Percentiles rank a stretch among this genome's conserved stretches.
phyloP scores from a whole-genome alignment of 2,113 vertebrate genomes.

The Mungos mungo region DNA sequence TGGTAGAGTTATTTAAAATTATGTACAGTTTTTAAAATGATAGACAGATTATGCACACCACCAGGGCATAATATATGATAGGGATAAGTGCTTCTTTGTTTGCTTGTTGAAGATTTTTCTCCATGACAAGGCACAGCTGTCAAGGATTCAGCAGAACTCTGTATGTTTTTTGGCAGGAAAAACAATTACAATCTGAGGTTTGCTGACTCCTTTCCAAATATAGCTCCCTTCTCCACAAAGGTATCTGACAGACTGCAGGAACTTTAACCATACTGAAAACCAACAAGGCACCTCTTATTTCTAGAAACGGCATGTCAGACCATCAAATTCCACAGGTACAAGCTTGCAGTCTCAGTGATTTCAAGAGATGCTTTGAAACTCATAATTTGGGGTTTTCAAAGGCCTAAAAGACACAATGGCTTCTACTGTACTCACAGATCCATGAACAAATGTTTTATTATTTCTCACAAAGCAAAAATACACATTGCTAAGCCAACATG shows the following conservation, averaged over 20 bases:
- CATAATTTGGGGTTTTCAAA: slow-evolving; percentile 27
- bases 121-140: slow-evolving; percentile 72
- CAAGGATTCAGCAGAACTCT: slow-evolving; percentile 68
- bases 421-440: slow-evolving; percentile 24
- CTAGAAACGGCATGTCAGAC: slow-evolving; percentile 56
- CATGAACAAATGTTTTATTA: slow-evolving; percentile 18
- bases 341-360: slow-evolving; percentile 43
- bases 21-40: background rate
- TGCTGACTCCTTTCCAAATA: slow-evolving; percentile 76
- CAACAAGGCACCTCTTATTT: slow-evolving; percentile 25
- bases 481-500: slow-evolving; percentile 30
- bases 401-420: background rate
- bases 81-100: slow-evolving; percentile 68
- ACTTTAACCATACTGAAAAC: slow-evolving; percentile 63
- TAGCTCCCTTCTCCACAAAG: slow-evolving; percentile 60
- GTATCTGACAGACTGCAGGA: slow-evolving; percentile 70
- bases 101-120: slow-evolving; percentile 70
- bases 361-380: slow-evolving; percentile 58
- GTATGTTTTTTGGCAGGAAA: slow-evolving; percentile 71
- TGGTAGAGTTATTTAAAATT: slow-evolving; percentile 44
- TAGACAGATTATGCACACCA: slow-evolving; percentile 50
- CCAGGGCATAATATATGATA: slow-evolving; percentile 41
- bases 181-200: slow-evolving; percentile 68
- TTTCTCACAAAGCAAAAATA: background rate
- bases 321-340: slow-evolving; percentile 43